Evolutionary conservation across 2,888 invertebrate species (phyloP), one percentile per base, ranked within the genome.

Genomic region (Nebria salina): DNA sequence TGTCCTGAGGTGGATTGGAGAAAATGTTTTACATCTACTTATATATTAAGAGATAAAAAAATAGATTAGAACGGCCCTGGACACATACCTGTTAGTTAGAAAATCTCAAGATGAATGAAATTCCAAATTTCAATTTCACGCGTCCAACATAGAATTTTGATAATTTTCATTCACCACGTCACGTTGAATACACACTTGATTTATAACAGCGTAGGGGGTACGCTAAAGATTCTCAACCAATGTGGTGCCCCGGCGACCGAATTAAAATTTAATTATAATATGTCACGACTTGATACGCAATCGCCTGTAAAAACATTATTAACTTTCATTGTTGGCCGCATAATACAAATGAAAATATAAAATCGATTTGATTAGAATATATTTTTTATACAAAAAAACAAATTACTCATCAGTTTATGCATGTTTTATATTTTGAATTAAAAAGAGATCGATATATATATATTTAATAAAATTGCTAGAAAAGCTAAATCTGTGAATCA

Each of bases 91-190:
- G 25, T 25, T 70, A 25, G 20, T 34, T 20, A 26, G 25, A 26
- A 68, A 13, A 25, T 70, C 13, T 25, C 34, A 15, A 34, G 70
- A 15, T 74, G 79, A 79, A 79, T 79, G 79, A 79, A 68, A 65
- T 65, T 26, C 79, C 74, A 74, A 79, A 79, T 79, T 79, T 68
- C 74, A 79, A 79, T 79, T 79, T 79, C 74, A 79, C 68, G 79
- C 79, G 78, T 78, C n/a, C 42, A 54, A 34, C 54, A 41, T 78
- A 65, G 72, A 25, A 78, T 78, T 78, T 78, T 73, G 78, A 78
- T 72, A 72, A 78, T 73, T 54, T 78, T 78, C 73, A 78, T 78
- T 78, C 65, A 78, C 26, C 64, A 15, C 65, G 77, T 77, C 77
- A 72, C n/a, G 64, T 68, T 77, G 72, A 72, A 77, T 72, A 34